These are phyloP conservation scores for Pyralis farinalis DNA, from an alignment of 2,888 invertebrate genomes.

Conservation along the genomic window DNA sequence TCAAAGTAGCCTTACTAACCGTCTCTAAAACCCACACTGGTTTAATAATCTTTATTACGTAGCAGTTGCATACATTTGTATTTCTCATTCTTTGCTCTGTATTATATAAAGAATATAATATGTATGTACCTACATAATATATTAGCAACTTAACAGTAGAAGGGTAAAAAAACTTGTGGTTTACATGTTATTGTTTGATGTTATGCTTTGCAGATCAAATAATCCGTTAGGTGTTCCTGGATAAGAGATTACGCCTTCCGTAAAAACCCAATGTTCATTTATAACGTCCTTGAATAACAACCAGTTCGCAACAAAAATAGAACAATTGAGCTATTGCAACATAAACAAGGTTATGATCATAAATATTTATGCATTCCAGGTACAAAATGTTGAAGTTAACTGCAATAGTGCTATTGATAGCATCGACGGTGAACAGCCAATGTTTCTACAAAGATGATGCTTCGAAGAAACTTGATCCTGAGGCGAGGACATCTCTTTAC, in stretches of 20 bases:
- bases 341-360: slow-evolving; percentile 2
- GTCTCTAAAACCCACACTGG: too few relatives aligned
- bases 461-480: slow-evolving; percentile 62
- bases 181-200: too few relatives aligned
- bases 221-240: too few relatives aligned
- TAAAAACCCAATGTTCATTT: neutral
- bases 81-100: too few relatives aligned
- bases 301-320: neutral
- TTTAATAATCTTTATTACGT: too few relatives aligned
- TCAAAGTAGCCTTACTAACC: too few relatives aligned
- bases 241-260: slow-evolving; percentile 4
- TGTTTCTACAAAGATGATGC: slow-evolving; percentile 70
- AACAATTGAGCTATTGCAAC: neutral
- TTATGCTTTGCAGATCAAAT: too few relatives aligned
- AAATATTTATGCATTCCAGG: slow-evolving; percentile 26
- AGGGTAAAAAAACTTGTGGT: too few relatives aligned
- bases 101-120: too few relatives aligned
- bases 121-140: too few relatives aligned
- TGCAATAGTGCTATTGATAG: slow-evolving; percentile 35
- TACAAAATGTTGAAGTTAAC: slow-evolving; percentile 51
- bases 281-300: slow-evolving; percentile 1
- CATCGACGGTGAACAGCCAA: slow-evolving; percentile 53
- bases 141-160: too few relatives aligned
- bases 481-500: slow-evolving; percentile 53
- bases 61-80: too few relatives aligned